Base-by-base conservation (phyloP, 2,888 invertebrate genomes). In the Diarsia brunnea region DNA sequence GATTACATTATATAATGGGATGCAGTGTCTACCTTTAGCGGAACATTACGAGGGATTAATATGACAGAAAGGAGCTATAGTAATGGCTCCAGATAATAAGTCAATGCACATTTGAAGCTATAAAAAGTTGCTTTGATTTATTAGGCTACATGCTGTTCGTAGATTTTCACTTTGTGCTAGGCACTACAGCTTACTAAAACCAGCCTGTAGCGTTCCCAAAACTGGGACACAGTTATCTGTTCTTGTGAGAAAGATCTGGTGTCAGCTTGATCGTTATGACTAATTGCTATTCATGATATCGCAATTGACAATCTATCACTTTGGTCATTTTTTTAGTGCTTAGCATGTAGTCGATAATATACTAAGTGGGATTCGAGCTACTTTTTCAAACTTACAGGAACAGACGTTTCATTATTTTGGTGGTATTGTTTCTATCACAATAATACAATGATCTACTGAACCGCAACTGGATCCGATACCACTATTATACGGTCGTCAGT, bases 401-500 rank as follows among this genome's bases (percentile, higher is more conserved):
- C 45, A 58, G 4, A 19, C 2, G 7, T 38, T 47, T 65, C 14
- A 69, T 14, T 53, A 49, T 31, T 55, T 12, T 11, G 0, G 10
- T 19, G 31, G 64, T 61, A 71, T 76, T 72, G 61, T 81, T 69
- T 64, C 69, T 51, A 60, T 66, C 14, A 63, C 63, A 66, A 69
- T 47, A 72, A 61, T 71, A 61, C 58, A 49, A 66, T 66, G 49
- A 67, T 69, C 61, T 72, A 47, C 61, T 73, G 67, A 73, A 70
- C 38, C 70, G 43, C 47, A 65, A 47, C 66, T 45, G 51, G 53
- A 70, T 70, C 55, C 63, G 31, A 69, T 16, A 60, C 38, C 63
- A 77, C 72, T 73, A 72, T 81, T 84, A 72, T 81, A 71, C 58
- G 53, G 65, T 74, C 58, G 67, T 65, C 66, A 53, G 69, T 60